These are phyloP conservation scores for Balaenoptera acutorostrata DNA, from an alignment of 2,113 vertebrate genomes.

Conservation along the genomic window DNA sequence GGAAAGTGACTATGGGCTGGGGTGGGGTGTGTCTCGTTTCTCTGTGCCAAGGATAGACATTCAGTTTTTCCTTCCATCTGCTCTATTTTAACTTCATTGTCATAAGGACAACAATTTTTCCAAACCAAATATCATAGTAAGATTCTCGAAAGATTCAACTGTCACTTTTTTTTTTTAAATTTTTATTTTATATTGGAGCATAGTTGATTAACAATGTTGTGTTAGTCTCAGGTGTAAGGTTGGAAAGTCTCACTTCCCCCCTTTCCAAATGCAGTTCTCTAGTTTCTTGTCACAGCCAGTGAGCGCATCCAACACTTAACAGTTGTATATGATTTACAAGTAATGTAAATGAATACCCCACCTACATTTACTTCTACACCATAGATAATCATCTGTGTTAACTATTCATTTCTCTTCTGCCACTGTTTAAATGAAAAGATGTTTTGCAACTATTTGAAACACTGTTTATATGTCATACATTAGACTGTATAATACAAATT, in stretches of 20 bases:
- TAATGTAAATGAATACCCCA: not conserved
- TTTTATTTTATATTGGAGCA: too few relatives aligned
- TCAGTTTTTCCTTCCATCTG: not conserved
- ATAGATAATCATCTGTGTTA: not conserved
- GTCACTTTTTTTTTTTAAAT: not conserved
- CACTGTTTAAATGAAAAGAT: not conserved
- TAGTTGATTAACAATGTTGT: too few relatives aligned
- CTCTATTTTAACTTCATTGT: not conserved
- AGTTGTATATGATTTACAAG: not conserved
- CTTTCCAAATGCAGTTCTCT: not conserved
- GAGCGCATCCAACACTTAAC: not conserved
- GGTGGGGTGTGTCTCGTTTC: not conserved
- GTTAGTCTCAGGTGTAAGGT: not conserved
- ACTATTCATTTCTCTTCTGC: not conserved
- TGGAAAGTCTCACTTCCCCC: not conserved
- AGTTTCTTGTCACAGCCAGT: not conserved
- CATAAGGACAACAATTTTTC: not conserved
- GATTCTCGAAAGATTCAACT: not conserved
- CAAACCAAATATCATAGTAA: not conserved
- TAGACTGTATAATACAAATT: not conserved
- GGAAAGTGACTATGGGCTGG: not conserved
- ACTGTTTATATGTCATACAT: not conserved
- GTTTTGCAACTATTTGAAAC: not conserved
- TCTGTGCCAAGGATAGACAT: not conserved
- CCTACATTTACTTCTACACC: not conserved